A percentile compares a stretch with the other conserved stretches of the same genome.
Conservation (phyloP, 2,113 vertebrate species). For the Antigone vipio region DNA sequence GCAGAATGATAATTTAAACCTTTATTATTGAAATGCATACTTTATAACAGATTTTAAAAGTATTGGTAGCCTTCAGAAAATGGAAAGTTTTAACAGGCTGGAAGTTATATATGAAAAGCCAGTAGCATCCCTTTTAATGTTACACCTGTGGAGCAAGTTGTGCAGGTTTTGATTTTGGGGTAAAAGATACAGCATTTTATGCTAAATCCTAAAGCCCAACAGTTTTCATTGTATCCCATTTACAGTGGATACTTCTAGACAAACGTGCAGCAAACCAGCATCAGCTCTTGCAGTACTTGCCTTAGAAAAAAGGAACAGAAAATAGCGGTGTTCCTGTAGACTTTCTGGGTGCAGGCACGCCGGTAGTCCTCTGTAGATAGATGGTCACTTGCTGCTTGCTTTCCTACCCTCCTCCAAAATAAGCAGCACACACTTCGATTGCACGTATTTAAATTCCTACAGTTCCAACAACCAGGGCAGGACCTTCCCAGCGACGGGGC, state of each 20-base stretch:
- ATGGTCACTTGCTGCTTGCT: not conserved
- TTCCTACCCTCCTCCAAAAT: not conserved
- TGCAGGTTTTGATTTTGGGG: not conserved
- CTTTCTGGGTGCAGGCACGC: not conserved
- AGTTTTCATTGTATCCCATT: not conserved
- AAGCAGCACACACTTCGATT: rapidly evolving
- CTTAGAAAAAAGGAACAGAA: not conserved
- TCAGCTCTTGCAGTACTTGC: not conserved
- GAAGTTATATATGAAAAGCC: not conserved
- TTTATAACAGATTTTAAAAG: not conserved
- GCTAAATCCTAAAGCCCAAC: not conserved
- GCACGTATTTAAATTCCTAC: not conserved
- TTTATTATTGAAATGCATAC: not conserved
- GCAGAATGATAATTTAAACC: not conserved
- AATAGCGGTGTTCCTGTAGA: not conserved
- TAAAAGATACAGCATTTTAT: not conserved
- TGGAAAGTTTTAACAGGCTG: not conserved
- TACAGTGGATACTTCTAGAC: not conserved
- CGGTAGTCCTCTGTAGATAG: rapidly evolving
- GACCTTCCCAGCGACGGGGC: not conserved
- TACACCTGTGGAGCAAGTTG: not conserved
- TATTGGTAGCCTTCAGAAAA: not conserved
- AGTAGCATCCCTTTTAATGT: not conserved
- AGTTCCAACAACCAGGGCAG: not conserved
- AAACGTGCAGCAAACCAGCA: not conserved